These are phyloP conservation scores for Etheostoma nigrum DNA, from an alignment of 2,797 vertebrate species.

Conservation along the genomic window DNA sequence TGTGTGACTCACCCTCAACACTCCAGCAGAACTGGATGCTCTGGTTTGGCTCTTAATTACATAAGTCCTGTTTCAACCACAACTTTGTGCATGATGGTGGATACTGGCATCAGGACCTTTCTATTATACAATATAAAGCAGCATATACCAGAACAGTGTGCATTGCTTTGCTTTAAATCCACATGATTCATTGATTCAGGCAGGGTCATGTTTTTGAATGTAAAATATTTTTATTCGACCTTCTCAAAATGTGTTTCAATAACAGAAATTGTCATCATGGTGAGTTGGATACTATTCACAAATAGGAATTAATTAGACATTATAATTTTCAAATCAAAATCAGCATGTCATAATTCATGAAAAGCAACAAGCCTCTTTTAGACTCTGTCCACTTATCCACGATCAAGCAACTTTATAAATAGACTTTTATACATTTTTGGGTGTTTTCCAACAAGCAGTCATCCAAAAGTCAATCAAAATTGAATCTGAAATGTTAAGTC, in stretches of 20 bases:
- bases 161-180: slow-evolving; percentile 5
- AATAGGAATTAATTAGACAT: slow-evolving; percentile 76
- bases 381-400: slow-evolving; percentile 55
- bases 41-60: slow-evolving; percentile 48
- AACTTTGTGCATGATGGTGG: slow-evolving; percentile 21
- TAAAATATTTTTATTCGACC: slow-evolving; percentile 85
- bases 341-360: slow-evolving; percentile 69
- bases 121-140: neutral
- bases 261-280: slow-evolving; percentile 80
- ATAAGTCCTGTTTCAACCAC: slow-evolving; percentile 43
- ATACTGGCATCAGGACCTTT: slow-evolving; percentile 19
- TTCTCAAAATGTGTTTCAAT: slow-evolving; percentile 83
- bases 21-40: slow-evolving; percentile 41
- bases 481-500: slow-evolving; percentile 64
- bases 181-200: slow-evolving; percentile 15
- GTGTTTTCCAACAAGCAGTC: slow-evolving; percentile 71
- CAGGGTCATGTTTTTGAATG: slow-evolving; percentile 69
- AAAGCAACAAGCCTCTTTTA: slow-evolving; percentile 65
- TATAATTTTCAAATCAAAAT: slow-evolving; percentile 72
- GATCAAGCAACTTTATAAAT: slow-evolving; percentile 69
- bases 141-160: neutral
- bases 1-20: slow-evolving; percentile 63
- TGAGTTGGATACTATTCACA: slow-evolving; percentile 81
- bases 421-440: slow-evolving; percentile 65
- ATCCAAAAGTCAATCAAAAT: slow-evolving; percentile 68